Conservation (phyloP, 2,113 vertebrate species). For the Vimba vimba region DNA sequence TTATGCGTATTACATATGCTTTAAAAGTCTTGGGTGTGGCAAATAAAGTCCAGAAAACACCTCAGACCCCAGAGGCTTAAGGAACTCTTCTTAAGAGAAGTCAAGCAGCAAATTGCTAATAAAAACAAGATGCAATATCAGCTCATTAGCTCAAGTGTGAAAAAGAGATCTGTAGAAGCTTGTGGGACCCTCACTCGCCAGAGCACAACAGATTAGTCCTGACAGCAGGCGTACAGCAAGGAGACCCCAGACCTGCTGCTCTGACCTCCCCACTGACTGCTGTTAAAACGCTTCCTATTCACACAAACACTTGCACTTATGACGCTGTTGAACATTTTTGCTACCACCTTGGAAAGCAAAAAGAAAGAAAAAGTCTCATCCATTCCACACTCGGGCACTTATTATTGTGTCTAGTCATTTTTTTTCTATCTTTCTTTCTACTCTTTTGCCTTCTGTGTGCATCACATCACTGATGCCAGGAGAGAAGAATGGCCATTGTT, state of each 20-base stretch:
- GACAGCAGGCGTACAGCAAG: constrained; percentile 47
- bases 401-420: constrained; percentile 36
- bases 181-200: constrained; percentile 28
- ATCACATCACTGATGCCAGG: constrained; percentile 58
- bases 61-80: background rate
- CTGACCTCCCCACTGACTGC: constrained; percentile 26
- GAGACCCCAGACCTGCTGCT: constrained; percentile 24
- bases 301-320: background rate
- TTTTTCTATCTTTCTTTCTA: constrained; percentile 47
- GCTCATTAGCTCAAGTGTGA: constrained; percentile 42
- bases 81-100: constrained; percentile 35
- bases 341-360: background rate
- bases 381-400: constrained; percentile 29
- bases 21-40: too few species aligned
- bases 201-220: constrained; percentile 39
- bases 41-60: too few species aligned
- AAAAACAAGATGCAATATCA: constrained; percentile 36
- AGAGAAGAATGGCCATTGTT: constrained; percentile 61
- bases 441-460: constrained; percentile 45
- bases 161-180: constrained; percentile 50
- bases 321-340: background rate
- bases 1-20: too few species aligned
- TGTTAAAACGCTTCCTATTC: background rate
- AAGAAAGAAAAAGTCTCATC: background rate
- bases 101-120: constrained; percentile 47